Conservation (phyloP, 2,113 vertebrate species). For the Mola mola region DNA sequence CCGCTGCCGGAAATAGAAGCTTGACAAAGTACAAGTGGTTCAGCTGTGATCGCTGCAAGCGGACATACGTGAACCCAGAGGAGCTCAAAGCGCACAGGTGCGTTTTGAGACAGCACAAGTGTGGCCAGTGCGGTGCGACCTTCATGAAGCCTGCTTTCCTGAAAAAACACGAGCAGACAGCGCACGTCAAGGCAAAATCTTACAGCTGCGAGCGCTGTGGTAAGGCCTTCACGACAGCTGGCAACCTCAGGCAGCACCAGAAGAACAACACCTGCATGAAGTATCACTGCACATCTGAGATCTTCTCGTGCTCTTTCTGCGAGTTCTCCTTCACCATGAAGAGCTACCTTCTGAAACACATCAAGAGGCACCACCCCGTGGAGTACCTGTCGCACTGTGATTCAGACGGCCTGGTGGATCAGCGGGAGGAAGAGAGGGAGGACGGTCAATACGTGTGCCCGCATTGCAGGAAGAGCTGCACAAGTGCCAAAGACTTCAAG, state of each 20-base stretch:
- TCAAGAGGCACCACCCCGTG: slow-evolving; percentile 78
- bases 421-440: slow-evolving; percentile 23
- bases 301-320: slow-evolving; percentile 76
- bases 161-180: slow-evolving; percentile 71
- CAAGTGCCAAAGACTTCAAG: slow-evolving; percentile 62
- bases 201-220: slow-evolving; percentile 74
- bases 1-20: not conserved
- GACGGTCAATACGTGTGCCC: slow-evolving; percentile 56
- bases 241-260: slow-evolving; percentile 79
- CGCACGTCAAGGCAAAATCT: slow-evolving; percentile 54
- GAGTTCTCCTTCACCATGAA: slow-evolving; percentile 82
- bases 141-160: slow-evolving; percentile 73
- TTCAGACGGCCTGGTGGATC: slow-evolving; percentile 8
- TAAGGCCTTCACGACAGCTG: slow-evolving; percentile 68
- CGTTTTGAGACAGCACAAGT: slow-evolving; percentile 57
- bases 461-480: slow-evolving; percentile 67
- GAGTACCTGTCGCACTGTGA: slow-evolving; percentile 64
- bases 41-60: slow-evolving; percentile 73
- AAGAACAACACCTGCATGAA: slow-evolving; percentile 69
- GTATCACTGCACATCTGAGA: slow-evolving; percentile 65
- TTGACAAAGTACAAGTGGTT: slow-evolving; percentile 50
- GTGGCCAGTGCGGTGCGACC: slow-evolving; percentile 65
- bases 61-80: slow-evolving; percentile 58
- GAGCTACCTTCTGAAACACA: slow-evolving; percentile 80
- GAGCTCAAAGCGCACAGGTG: slow-evolving; percentile 76